Percentiles rank a stretch among this genome's conserved stretches.
Evolutionary conservation across 2,113 vertebrate genomes (phyloP).

Genomic region (Callaeas wilsoni): DNA sequence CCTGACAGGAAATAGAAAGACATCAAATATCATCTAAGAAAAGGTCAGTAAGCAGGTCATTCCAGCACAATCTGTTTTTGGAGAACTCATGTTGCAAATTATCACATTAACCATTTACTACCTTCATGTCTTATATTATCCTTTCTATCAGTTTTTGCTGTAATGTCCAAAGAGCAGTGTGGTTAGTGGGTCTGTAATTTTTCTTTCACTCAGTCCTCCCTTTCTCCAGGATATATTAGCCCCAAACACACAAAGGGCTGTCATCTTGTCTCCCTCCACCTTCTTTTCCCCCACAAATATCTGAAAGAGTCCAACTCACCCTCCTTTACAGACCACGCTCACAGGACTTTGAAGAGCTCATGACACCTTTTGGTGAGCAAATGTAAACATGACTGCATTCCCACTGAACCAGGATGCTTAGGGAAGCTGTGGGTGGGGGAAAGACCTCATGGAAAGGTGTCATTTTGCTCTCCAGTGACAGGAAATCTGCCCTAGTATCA

Average conservation of each 20-base stretch:
- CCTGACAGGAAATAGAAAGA: background rate
- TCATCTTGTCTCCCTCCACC: background rate
- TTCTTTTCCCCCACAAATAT: background rate
- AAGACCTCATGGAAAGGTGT: background rate
- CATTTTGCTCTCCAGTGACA: background rate
- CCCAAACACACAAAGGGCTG: accelerated
- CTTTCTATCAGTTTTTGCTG: background rate
- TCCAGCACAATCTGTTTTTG: background rate
- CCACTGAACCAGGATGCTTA: background rate
- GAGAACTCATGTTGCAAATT: background rate
- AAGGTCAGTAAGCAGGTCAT: background rate
- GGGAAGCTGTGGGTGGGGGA: accelerated
- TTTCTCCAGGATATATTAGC: background rate
- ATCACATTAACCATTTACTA: background rate
- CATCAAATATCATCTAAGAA: background rate
- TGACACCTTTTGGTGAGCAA: background rate
- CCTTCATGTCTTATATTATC: background rate
- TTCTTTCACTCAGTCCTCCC: background rate
- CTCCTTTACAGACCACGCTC: background rate
- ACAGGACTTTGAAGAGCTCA: background rate
- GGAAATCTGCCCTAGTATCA: background rate
- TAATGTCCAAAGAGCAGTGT: background rate
- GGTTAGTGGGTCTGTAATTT: background rate
- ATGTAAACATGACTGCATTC: background rate
- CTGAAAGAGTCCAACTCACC: background rate